A percentile compares a stretch with the other conserved stretches of the same genome.
Evolutionary conservation across 2,797 vertebrate genomes (phyloP).

Genomic region (Alcedo atthis): DNA sequence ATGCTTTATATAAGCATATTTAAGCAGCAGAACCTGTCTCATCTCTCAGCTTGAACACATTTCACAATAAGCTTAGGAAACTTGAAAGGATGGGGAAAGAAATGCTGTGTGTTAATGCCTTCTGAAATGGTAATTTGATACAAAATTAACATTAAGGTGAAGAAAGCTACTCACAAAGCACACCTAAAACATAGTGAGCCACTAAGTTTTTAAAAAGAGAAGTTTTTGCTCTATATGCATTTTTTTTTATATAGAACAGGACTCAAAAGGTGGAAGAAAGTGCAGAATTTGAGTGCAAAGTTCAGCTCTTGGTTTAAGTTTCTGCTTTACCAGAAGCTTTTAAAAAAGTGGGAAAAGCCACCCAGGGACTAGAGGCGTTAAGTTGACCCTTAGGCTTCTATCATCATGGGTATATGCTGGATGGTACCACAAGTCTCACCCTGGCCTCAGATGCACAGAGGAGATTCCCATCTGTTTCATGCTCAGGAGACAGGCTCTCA

Average conservation of each 20-base stretch:
- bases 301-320: background rate
- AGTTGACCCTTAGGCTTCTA: background rate
- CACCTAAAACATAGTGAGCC: background rate
- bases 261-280: background rate
- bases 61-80: background rate
- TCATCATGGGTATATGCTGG: background rate
- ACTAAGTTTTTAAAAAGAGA: background rate
- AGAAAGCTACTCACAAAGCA: background rate
- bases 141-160: background rate
- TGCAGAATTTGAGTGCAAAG: background rate
- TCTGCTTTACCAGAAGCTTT: background rate
- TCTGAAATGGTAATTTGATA: conserved; percentile 34
- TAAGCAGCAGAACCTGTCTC: conserved; percentile 50
- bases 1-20: conserved; percentile 5
- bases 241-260: background rate
- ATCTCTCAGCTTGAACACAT: background rate
- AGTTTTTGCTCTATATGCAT: background rate
- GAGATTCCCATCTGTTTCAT: fast-evolving
- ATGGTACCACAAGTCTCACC: background rate
- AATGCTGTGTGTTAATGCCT: background rate
- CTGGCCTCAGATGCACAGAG: background rate
- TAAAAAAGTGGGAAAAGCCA: background rate
- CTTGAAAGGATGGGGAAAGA: conserved; percentile 5
- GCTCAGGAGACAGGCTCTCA: background rate
- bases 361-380: background rate